phyloP scores from a whole-genome alignment of 2,888 invertebrate species.

The Harpagoxenus sublaevis region DNA sequence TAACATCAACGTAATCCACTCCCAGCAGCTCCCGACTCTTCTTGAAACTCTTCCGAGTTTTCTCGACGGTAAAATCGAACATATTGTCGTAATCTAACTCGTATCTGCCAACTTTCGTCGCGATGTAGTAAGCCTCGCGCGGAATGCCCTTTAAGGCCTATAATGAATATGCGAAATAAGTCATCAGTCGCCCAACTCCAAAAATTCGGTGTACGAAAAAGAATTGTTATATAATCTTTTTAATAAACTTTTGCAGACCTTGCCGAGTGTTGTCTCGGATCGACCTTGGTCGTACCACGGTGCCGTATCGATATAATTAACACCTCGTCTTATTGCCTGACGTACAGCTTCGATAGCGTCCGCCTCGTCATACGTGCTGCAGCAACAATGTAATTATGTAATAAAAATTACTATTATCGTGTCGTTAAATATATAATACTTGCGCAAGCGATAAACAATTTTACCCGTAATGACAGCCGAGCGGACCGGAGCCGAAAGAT shows the following conservation, averaged over 20 bases:
- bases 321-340: conserved; percentile 91
- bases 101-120: conserved; percentile 97
- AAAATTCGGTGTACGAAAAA: background rate
- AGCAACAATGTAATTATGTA: background rate
- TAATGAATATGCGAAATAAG: conserved; percentile 20
- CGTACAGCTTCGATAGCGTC: conserved; percentile 91
- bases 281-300: conserved; percentile 97
- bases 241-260: conserved; percentile 88
- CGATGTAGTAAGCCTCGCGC: conserved; percentile 93
- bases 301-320: conserved; percentile 97
- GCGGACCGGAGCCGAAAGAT: conserved; percentile 92
- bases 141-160: conserved; percentile 93
- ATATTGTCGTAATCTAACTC: conserved; percentile 90
- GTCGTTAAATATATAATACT: conserved; percentile 2
- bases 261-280: conserved; percentile 94
- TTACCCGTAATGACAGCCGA: conserved; percentile 92
- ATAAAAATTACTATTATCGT: background rate
- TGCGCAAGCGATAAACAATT: conserved; percentile 61
- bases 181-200: background rate
- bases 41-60: conserved; percentile 92
- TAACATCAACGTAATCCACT: conserved; percentile 94
- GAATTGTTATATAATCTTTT: background rate
- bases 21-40: conserved; percentile 91
- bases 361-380: conserved; percentile 89
- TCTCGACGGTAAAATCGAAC: conserved; percentile 95